A percentile compares a stretch with the other conserved stretches of the same genome.
These are phyloP conservation scores for Apis laboriosa DNA, from an alignment of 1,140 invertebrate genomes.

Conservation along the genomic window DNA sequence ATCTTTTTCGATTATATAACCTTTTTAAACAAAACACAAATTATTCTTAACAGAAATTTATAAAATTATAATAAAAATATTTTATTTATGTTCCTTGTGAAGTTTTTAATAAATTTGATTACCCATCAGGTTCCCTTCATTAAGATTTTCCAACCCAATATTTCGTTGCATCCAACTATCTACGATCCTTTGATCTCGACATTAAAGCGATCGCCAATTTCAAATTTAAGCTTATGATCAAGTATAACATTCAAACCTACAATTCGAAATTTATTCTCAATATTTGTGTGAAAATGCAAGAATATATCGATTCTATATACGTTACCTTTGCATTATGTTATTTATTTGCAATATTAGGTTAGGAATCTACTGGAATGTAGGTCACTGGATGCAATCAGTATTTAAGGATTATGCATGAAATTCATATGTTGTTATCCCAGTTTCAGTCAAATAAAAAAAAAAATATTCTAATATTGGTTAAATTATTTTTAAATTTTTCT, in stretches of 20 bases:
- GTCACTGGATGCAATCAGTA: background rate
- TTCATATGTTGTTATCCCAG: conserved; percentile 11
- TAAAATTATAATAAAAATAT: background rate
- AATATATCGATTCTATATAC: background rate
- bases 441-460: background rate
- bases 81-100: background rate
- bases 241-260: background rate
- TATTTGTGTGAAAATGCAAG: background rate
- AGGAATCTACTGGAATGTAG: background rate
- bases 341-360: background rate
- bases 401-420: conserved; percentile 1
- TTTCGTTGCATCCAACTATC: conserved; percentile 15
- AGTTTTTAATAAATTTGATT: conserved; percentile 11
- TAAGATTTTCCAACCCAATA: conserved; percentile 8
- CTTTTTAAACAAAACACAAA: background rate
- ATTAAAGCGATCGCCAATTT: conserved; percentile 3
- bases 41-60: background rate
- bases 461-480: too few relatives aligned
- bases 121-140: conserved; percentile 39
- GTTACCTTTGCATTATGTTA: background rate
- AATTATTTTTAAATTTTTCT: background rate
- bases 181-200: background rate
- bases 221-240: too few relatives aligned
- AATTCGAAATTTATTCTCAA: background rate
- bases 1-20: background rate